phyloP scores from a whole-genome alignment of 2,113 vertebrate species.

The Gopherus evgoodei region DNA sequence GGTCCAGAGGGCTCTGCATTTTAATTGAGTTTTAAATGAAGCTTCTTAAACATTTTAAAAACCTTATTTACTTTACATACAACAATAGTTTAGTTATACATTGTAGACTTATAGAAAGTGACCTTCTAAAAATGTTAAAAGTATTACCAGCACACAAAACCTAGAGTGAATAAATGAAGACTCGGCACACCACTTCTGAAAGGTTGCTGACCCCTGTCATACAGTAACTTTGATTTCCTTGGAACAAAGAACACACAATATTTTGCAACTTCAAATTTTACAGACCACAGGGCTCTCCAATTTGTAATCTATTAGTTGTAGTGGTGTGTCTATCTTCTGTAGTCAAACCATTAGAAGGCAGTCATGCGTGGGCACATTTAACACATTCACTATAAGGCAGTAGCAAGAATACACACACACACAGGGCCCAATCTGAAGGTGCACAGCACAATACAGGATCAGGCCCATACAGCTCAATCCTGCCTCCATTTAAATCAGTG shows the following conservation, averaged over 20 bases:
- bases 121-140: too few relatives aligned
- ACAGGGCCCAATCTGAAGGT: fast-evolving
- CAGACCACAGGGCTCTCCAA: neutral
- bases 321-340: neutral
- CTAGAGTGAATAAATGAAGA: too few relatives aligned
- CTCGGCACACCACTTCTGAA: too few relatives aligned
- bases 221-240: neutral
- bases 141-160: too few relatives aligned
- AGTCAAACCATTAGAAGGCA: neutral
- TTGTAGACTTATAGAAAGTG: too few relatives aligned
- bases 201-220: too few relatives aligned
- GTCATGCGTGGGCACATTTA: fast-evolving
- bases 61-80: too few relatives aligned
- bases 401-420: neutral
- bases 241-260: neutral
- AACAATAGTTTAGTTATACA: too few relatives aligned
- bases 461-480: neutral
- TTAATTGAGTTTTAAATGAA: too few relatives aligned
- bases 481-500: neutral
- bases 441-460: fast-evolving
- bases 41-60: too few relatives aligned
- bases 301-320: neutral
- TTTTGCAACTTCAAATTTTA: neutral
- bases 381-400: neutral
- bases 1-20: too few relatives aligned